Evolutionary conservation across 2,797 vertebrate species (phyloP).

Genomic region (Australoheros facetus): DNA sequence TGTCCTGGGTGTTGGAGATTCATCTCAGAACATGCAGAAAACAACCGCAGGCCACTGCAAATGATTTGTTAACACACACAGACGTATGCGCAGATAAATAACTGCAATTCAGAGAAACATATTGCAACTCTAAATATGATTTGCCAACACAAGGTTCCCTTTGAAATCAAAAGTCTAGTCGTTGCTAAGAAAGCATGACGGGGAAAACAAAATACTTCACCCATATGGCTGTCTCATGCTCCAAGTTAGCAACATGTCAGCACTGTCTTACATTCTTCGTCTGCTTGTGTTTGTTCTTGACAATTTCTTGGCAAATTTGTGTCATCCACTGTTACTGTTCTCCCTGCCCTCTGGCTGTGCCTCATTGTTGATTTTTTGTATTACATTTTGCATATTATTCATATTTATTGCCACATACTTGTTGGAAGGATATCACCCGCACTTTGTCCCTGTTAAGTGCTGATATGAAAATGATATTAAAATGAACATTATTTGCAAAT

Average conservation of each 20-base stretch:
- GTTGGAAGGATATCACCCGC: conserved; percentile 4
- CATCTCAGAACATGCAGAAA: conserved; percentile 25
- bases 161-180: conserved; percentile 65
- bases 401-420: conserved; percentile 12
- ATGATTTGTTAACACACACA: conserved; percentile 30
- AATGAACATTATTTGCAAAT: conserved; percentile 2
- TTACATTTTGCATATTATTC: conserved; percentile 21
- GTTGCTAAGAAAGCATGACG: conserved; percentile 69
- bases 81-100: conserved; percentile 39
- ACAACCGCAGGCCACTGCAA: conserved; percentile 18
- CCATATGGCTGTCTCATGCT: conserved; percentile 45
- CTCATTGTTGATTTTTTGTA: conserved; percentile 16
- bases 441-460: conserved; percentile 10
- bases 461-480: conserved; percentile 20
- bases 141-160: conserved; percentile 47
- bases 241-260: conserved; percentile 63
- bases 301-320: conserved; percentile 48
- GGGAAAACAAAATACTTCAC: conserved; percentile 66
- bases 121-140: conserved; percentile 35
- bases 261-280: conserved; percentile 46
- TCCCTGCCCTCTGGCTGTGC: conserved; percentile 22
- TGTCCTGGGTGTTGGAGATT: conserved; percentile 14
- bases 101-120: conserved; percentile 34
- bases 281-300: conserved; percentile 58
- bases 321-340: conserved; percentile 24